Evolutionary conservation across 2,888 invertebrate species (phyloP).

Genomic region (Thymelicus sylvestris): DNA sequence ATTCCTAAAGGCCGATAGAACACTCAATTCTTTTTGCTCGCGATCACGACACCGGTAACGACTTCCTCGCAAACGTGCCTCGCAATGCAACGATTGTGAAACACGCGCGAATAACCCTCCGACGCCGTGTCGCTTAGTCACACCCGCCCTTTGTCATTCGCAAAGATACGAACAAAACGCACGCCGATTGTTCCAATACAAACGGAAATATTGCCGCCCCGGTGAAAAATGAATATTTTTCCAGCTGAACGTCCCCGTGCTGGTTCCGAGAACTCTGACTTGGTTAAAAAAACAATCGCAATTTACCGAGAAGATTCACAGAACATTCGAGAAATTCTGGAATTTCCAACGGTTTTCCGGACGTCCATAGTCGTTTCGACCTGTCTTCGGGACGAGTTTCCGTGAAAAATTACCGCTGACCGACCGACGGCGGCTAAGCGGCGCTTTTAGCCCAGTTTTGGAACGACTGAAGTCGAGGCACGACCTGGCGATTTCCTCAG

Average conservation of each 20-base stretch:
- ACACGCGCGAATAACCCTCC: constrained; percentile 57
- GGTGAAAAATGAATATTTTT: constrained; percentile 69
- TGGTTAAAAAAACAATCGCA: constrained; percentile 49
- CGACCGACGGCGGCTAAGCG: constrained; percentile 55
- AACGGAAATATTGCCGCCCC: constrained; percentile 66
- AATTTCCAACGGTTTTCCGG: constrained; percentile 49
- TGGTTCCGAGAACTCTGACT: constrained; percentile 48
- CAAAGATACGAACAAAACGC: constrained; percentile 58
- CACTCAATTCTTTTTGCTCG: constrained; percentile 60
- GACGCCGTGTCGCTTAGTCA: constrained; percentile 50
- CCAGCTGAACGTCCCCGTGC: constrained; percentile 50
- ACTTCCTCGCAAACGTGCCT: constrained; percentile 66
- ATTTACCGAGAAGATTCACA: constrained; percentile 42
- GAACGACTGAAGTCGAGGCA: constrained; percentile 64
- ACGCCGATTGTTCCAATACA: constrained; percentile 69
- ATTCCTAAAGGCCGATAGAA: constrained; percentile 58
- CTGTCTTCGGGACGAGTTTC: constrained; percentile 58
- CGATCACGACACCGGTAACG: constrained; percentile 67
- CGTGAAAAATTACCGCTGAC: constrained; percentile 65
- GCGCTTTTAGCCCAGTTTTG: constrained; percentile 72
- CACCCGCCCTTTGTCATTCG: constrained; percentile 57
- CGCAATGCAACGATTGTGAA: constrained; percentile 64
- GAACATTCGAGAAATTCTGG: constrained; percentile 42
- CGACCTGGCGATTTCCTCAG: constrained; percentile 68
- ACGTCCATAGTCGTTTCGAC: constrained; percentile 59